These are phyloP conservation scores for Amphipoea lucens DNA, from an alignment of 2,888 invertebrate genomes.

Conservation along the genomic window DNA sequence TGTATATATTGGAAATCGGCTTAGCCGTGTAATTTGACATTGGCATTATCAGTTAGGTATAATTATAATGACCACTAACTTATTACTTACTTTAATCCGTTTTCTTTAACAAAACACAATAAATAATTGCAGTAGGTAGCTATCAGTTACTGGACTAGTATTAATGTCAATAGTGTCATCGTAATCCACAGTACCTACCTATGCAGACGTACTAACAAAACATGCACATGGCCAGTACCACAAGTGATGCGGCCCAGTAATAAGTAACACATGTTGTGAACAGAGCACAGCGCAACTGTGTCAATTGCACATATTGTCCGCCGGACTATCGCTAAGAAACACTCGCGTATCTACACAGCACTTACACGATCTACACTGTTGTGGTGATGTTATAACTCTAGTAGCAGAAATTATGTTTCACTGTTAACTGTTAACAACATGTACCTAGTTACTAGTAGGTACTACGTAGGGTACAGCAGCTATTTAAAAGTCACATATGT, in stretches of 20 bases:
- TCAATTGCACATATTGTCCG: conserved; percentile 54
- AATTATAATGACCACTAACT: conserved; percentile 6
- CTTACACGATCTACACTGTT: conserved; percentile 33
- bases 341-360: conserved; percentile 40
- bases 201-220: background rate
- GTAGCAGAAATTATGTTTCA: background rate
- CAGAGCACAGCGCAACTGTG: conserved; percentile 52
- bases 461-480: background rate
- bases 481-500: background rate
- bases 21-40: conserved; percentile 41
- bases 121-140: background rate
- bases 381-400: background rate
- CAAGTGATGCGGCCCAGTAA: conserved; percentile 42
- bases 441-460: background rate
- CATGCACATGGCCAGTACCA: conserved; percentile 9
- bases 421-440: background rate
- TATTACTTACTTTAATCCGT: background rate
- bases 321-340: conserved; percentile 49
- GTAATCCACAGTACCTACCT: background rate
- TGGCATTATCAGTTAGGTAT: conserved; percentile 26
- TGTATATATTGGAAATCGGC: conserved; percentile 35
- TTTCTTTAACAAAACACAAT: background rate
- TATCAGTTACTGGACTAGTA: background rate
- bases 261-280: conserved; percentile 57
- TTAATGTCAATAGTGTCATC: background rate